These are phyloP conservation scores for Alexandromys fortis DNA, from an alignment of 2,113 vertebrate genomes.

Conservation along the genomic window DNA sequence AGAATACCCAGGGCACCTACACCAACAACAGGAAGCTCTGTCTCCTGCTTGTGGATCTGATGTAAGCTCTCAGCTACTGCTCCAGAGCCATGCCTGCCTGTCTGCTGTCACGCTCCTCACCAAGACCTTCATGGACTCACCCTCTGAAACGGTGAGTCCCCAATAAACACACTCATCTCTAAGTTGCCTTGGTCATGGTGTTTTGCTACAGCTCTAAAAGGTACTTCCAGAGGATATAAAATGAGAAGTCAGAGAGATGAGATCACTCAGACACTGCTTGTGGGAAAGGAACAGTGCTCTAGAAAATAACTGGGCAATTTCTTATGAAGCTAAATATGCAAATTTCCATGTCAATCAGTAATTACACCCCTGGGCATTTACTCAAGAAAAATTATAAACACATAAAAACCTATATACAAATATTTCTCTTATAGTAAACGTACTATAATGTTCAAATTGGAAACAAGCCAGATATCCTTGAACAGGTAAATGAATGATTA, in stretches of 20 bases:
- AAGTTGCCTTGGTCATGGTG: neutral
- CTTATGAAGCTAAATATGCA: slow-evolving; percentile 20
- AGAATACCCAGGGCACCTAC: neutral
- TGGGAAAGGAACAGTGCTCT: neutral
- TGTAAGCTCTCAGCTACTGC: neutral
- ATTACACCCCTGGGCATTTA: slow-evolving; percentile 12
- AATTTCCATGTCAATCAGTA: slow-evolving; percentile 4
- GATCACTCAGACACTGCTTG: neutral
- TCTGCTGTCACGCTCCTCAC: neutral
- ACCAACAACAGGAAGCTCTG: neutral
- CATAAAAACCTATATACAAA: slow-evolving; percentile 4
- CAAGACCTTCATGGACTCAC: neutral
- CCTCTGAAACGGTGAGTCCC: neutral
- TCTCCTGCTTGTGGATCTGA: neutral
- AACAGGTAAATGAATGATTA: neutral
- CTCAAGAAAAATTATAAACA: slow-evolving; percentile 40
- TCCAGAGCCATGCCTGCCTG: neutral
- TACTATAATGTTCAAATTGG: neutral
- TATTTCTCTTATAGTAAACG: neutral
- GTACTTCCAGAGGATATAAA: neutral
- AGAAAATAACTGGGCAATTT: slow-evolving; percentile 48
- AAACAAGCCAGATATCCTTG: slow-evolving; percentile 18
- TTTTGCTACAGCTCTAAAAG: neutral
- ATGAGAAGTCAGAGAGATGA: slow-evolving; percentile 7
- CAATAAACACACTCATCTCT: neutral